Base-by-base conservation (phyloP, 2,888 invertebrate species). In the Heteropelma amictum region DNA sequence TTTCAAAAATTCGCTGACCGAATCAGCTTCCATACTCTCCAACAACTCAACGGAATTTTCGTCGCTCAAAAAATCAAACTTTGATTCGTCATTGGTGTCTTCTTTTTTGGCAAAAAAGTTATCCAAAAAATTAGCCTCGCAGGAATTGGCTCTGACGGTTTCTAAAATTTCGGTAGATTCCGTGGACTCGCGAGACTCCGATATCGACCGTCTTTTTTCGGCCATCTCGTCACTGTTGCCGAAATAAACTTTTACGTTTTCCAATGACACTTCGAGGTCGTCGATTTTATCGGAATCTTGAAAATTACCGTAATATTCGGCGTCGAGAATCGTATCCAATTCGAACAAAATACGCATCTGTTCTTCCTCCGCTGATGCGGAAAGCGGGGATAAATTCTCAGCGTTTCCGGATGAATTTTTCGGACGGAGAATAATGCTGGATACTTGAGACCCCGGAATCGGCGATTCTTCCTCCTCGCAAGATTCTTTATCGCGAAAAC, bases 401-500 rank as follows among this genome's bases (percentile, higher is more conserved):
- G 70, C 73, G 12, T 54, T 56, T 54, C 63, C 78, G 2, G 78
- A 78, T 0, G 77, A 63, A 19, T 42, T 45, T 28, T 63, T 73
- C 5, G 74, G 65, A 0, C 67, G 47, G 10, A 65, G n/a, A 21
- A 71, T 58, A 3, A 69, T 67, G 17, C 68, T 65, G 21, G 74
- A 70, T 1, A 72, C 72, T 5, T 76, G 73, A 1, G 80, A 70
- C 10, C 83, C 79, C 0, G 84, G 78, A 23, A 84, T 74, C 28
- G 85, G 81, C 56, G 85, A 87, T 67, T 87, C 89, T 53, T 89
- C 88, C 28, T 88, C 89, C 68, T 89, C 88, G 56, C 87, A 89
- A 0, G 88, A 89, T 65, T 90, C 90, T 75, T 90, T 90, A 70
- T 90, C 90, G 10, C 90, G 85, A 61, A 90, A 90, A 51, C 90